phyloP scores from a whole-genome alignment of 2,113 vertebrate genomes.

The Rutilus rutilus region DNA sequence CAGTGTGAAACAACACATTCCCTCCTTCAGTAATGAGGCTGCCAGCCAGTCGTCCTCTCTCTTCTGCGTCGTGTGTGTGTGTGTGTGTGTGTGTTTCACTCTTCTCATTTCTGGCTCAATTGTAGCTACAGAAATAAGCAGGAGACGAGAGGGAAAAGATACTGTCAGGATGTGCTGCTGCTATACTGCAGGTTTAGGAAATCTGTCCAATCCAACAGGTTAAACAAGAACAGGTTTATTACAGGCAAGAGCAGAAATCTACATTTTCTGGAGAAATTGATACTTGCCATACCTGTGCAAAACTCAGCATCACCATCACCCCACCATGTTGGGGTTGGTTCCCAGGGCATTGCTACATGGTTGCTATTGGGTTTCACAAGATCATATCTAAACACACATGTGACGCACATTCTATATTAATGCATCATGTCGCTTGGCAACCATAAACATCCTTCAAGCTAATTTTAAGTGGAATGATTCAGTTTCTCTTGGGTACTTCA shows the following conservation, averaged over 20 bases:
- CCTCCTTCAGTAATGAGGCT: constrained; percentile 38
- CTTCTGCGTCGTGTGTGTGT: neutral
- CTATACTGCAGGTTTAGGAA: constrained; percentile 38
- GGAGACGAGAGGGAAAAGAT: constrained; percentile 12
- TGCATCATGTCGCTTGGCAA: too few species aligned
- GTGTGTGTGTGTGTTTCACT: neutral
- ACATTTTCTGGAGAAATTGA: neutral
- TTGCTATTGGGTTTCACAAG: neutral
- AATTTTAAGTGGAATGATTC: too few species aligned
- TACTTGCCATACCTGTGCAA: neutral
- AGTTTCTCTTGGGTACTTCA: neutral
- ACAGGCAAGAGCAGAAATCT: neutral
- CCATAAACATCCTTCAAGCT: too few species aligned
- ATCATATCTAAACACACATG: too few species aligned
- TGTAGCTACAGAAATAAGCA: constrained; percentile 42
- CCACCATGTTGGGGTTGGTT: neutral
- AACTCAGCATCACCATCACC: neutral
- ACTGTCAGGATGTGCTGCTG: constrained; percentile 25
- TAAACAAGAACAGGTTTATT: constrained; percentile 14
- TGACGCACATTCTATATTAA: too few species aligned
- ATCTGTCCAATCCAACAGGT: constrained; percentile 46
- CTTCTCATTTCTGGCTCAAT: constrained; percentile 25
- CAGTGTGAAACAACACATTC: constrained; percentile 44
- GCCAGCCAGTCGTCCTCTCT: constrained; percentile 35
- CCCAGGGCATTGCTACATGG: neutral